Percentiles rank a stretch among this genome's conserved stretches.
Evolutionary conservation across 2,888 invertebrate genomes (phyloP).

Genomic region (Drosophila pseudotakahashii): DNA sequence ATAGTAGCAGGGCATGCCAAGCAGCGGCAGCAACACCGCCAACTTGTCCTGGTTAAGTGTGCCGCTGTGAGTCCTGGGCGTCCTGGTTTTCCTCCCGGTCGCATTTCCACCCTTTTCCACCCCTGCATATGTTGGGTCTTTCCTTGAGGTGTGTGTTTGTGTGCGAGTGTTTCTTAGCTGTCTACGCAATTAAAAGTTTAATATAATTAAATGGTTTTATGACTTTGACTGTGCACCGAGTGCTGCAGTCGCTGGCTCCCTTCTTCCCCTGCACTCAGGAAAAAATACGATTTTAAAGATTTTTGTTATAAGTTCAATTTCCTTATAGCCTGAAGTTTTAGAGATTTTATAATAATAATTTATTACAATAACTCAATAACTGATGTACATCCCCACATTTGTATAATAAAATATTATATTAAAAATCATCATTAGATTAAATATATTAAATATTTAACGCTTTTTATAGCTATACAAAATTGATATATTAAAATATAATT

Average conservation of each 20-base stretch:
- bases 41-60: slow-evolving; percentile 60
- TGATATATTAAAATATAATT: background rate
- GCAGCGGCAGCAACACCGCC: slow-evolving; percentile 51
- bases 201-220: slow-evolving; percentile 83
- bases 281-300: background rate
- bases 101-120: background rate
- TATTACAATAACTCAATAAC: too few species aligned
- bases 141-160: slow-evolving; percentile 40
- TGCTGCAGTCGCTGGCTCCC: slow-evolving; percentile 48
- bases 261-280: slow-evolving; percentile 4
- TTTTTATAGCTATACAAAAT: too few species aligned
- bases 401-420: too few species aligned
- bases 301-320: background rate
- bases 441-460: too few species aligned
- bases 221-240: slow-evolving; percentile 66
- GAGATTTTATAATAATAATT: too few species aligned
- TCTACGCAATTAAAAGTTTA: slow-evolving; percentile 83
- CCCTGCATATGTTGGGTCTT: slow-evolving; percentile 67
- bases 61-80: slow-evolving; percentile 35
- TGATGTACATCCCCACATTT: too few species aligned
- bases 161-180: slow-evolving; percentile 59
- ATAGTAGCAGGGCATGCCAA: slow-evolving; percentile 65
- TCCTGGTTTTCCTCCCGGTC: slow-evolving; percentile 26
- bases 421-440: too few species aligned
- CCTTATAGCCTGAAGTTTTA: too few species aligned